Evolutionary conservation across 2,113 vertebrate species (phyloP), one percentile per base, ranked within the genome.

Genomic region (Lepisosteus osseus): DNA sequence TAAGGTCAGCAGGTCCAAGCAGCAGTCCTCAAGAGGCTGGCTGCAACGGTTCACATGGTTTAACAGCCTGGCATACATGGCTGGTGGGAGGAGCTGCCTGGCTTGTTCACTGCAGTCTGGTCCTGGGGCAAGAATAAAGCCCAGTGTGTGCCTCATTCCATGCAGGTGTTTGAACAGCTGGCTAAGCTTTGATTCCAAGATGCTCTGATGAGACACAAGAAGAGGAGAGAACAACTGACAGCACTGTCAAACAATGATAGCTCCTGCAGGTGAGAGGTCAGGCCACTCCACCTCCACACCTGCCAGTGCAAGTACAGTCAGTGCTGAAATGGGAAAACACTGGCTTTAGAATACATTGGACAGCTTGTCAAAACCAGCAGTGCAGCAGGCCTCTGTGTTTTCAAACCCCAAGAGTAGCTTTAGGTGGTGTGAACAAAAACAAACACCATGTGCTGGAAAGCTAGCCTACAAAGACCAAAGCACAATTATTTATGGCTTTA

Each of bases 121-220:
- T 76, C 79, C 83, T 73, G 77, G 72, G 76, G 78, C 80, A 69
- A 84, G 72, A 75, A 82, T 70, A 76, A 82, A 74, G 73, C 76
- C 80, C 68, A 82, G 71, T 71, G 77, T 88, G 79, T 89, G 77
- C 82, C 80, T 92, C 70, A 84, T 80, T 72, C 79, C 76, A 13
- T 87, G 74, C 83, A 89, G 79, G 78, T 92, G 87, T 88, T 85
- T 83, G 68, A 83, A 82, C 74, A 85, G 82, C 76, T 80, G 82
- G 83, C 78, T 83, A 42, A 82, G 73, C 80, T 83, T 83, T 77
- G 78, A 87, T 79, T 86, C 84, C 75, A 83, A 78, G 70, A 79
- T 70, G 70, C 67, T 88, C 76, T 84, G 78, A 77, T 82, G 72
- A 77, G 76, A 82, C 56, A 59, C 70, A 68, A 69, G 77, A 73